phyloP scores from a whole-genome alignment of 1,140 invertebrate species.

The Procambarus clarkii region DNA sequence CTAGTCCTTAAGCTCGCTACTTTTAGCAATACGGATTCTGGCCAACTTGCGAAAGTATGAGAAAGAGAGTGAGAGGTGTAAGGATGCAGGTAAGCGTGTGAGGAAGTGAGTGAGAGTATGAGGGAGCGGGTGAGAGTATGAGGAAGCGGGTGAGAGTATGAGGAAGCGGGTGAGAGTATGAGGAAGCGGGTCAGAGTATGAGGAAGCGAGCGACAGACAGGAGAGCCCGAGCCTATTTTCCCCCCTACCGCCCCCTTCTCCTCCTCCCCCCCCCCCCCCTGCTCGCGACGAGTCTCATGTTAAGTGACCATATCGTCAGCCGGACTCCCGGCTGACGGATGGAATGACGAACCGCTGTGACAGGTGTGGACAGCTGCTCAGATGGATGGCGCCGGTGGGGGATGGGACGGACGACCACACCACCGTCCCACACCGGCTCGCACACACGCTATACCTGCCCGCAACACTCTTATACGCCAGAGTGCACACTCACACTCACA shows the following conservation, averaged over 20 bases:
- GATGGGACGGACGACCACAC: background rate
- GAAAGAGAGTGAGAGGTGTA: background rate
- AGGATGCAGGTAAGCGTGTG: background rate
- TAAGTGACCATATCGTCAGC: constrained; percentile 7
- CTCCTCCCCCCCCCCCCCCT: no score
- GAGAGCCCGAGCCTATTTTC: background rate
- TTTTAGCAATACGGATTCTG: no score
- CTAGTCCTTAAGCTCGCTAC: no score
- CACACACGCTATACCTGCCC: background rate
- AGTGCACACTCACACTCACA: constrained; percentile 18
- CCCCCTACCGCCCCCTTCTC: no score
- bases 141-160: background rate
- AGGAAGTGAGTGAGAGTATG: background rate
- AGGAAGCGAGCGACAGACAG: background rate
- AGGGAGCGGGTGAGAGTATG: background rate
- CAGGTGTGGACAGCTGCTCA: constrained; percentile 19
- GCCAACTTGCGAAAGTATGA: background rate
- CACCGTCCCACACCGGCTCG: background rate
- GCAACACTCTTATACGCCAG: background rate
- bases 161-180: constrained; percentile 15
- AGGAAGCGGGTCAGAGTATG: background rate
- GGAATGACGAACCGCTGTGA: constrained; percentile 4
- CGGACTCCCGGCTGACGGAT: background rate
- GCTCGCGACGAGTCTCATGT: background rate
- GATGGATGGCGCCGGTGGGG: background rate